Conservation (phyloP, 2,797 vertebrate genomes). For the Sebastes iracundus region DNA sequence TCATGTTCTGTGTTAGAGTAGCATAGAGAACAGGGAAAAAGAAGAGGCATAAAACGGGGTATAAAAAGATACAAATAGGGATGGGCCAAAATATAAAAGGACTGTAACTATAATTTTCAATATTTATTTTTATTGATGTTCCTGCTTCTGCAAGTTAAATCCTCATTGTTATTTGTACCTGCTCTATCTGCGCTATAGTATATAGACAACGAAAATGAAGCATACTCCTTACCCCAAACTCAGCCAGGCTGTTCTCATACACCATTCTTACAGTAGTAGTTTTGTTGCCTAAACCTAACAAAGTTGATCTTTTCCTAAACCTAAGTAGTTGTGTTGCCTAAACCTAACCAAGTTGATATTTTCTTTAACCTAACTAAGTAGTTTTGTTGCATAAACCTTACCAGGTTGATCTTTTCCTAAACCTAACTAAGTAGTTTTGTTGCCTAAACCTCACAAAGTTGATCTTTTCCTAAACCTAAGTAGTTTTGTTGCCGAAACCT, state of each 20-base stretch:
- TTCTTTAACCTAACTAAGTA: too few species aligned
- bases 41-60: neutral
- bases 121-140: neutral
- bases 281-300: too few species aligned
- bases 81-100: neutral
- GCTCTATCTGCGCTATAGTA: neutral
- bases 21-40: neutral
- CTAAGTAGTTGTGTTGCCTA: too few species aligned
- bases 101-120: neutral
- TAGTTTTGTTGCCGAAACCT: too few species aligned
- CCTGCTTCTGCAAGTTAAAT: neutral
- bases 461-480: too few species aligned
- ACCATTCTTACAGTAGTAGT: too few species aligned
- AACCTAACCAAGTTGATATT: too few species aligned
- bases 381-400: rapidly evolving
- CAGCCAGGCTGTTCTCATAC: too few species aligned
- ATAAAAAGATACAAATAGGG: neutral
- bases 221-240: neutral
- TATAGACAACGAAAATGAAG: neutral
- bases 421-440: too few species aligned
- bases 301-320: too few species aligned
- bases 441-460: rapidly evolving
- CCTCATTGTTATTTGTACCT: neutral
- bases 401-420: rapidly evolving
- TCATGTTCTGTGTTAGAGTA: neutral